phyloP scores from a whole-genome alignment of 1,140 invertebrate genomes.

The Trichonephila clavipes region DNA sequence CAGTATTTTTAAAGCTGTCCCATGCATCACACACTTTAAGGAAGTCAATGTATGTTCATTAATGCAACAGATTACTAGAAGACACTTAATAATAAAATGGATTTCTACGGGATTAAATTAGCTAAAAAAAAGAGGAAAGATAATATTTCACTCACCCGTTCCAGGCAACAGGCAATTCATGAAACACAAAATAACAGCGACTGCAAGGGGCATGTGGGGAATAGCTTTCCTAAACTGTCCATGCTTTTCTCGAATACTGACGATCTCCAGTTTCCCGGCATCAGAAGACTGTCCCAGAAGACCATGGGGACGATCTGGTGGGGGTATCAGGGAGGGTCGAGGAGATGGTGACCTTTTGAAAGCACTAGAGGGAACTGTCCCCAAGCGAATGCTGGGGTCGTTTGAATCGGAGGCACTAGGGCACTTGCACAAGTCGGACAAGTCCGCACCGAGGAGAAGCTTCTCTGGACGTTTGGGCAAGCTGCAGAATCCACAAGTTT shows the following conservation, averaged over 20 bases:
- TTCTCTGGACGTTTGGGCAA: slow-evolving; percentile 40
- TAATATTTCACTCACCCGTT: slow-evolving; percentile 80
- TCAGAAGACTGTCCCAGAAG: background rate
- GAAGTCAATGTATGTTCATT: too few relatives aligned
- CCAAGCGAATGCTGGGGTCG: slow-evolving; percentile 55
- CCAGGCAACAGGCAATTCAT: slow-evolving; percentile 82
- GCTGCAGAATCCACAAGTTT: slow-evolving; percentile 40
- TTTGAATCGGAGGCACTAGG: slow-evolving; percentile 63
- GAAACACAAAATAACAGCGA: slow-evolving; percentile 81
- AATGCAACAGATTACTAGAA: too few relatives aligned
- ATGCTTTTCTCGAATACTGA: slow-evolving; percentile 82
- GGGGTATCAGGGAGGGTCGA: slow-evolving; percentile 41
- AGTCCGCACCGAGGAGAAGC: background rate
- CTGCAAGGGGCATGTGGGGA: slow-evolving; percentile 81
- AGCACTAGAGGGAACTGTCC: slow-evolving; percentile 60
- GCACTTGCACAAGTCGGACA: slow-evolving; percentile 46
- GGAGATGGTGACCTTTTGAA: slow-evolving; percentile 49
- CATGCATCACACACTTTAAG: too few relatives aligned
- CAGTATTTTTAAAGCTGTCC: too few relatives aligned
- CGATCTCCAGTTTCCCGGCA: slow-evolving; percentile 79
- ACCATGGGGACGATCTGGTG: background rate
- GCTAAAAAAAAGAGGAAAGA: background rate
- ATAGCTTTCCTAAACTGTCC: slow-evolving; percentile 82
- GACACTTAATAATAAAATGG: too few relatives aligned
- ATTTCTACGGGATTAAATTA: background rate